Conservation (phyloP, 2,113 vertebrate genomes). For the Actenoides hombroni region DNA sequence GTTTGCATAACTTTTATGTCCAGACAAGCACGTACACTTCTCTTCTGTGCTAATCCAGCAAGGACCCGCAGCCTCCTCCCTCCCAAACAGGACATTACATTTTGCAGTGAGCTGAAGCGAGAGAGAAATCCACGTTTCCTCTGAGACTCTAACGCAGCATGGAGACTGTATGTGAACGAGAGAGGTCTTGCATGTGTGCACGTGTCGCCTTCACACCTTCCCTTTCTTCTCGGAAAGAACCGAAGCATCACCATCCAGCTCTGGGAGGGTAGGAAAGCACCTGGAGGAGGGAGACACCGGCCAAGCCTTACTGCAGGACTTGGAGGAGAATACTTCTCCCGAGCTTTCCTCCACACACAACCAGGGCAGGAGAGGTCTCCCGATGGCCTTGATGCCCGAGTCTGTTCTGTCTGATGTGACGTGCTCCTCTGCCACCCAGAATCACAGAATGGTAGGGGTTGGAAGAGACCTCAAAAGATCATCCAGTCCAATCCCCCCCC, state of each 20-base stretch:
- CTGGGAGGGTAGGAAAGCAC: background rate
- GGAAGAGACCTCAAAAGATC: too few species aligned
- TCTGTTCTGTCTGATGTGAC: accelerated
- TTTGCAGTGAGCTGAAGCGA: background rate
- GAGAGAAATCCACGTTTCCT: background rate
- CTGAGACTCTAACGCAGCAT: background rate
- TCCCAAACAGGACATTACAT: background rate
- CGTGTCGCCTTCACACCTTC: background rate
- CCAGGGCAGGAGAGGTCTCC: background rate
- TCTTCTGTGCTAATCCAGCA: background rate
- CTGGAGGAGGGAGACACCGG: background rate
- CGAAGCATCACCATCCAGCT: accelerated
- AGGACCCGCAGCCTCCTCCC: background rate
- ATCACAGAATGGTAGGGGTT: too few species aligned
- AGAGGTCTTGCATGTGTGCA: background rate
- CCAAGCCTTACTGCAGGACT: accelerated
- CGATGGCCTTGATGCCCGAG: accelerated
- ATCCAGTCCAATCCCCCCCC: too few species aligned
- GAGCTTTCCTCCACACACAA: accelerated
- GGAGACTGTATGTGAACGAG: accelerated
- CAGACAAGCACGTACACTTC: background rate
- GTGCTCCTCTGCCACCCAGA: background rate
- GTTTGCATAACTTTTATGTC: background rate
- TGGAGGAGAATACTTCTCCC: background rate
- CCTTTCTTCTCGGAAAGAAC: background rate